Base-by-base conservation (phyloP, 2,888 invertebrate genomes). In the Dynastes tityus region DNA sequence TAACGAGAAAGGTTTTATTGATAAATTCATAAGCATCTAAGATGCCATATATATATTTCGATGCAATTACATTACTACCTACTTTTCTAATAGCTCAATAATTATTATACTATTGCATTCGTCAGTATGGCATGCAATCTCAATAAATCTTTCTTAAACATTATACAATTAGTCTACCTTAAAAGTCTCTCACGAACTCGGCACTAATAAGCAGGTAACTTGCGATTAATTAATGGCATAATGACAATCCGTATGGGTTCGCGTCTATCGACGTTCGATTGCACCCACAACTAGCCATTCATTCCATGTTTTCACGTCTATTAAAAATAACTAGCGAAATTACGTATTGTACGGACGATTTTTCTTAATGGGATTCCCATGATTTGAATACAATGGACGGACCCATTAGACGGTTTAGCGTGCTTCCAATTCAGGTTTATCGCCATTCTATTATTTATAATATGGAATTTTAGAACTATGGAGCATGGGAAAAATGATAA, bases 101-200 rank as follows among this genome's bases (percentile, higher is more conserved):
- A 58, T 58, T 58, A 58, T 58, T 58, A 58, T 58, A 27, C 29
- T 63, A 27, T 32, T 63, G 32, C 63, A 11, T 63, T 13, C 27
- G 63, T 63, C 63, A 63, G 27, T 63, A 63, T 9, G 63, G 63
- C 13, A n/a, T 55, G 55, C 22, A 58, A 63, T 63, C 63, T 32
- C 4, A 63, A 63, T 63, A 63, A 63, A 63, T 63, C 63, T n/a
- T 55, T 63, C 63, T 32, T 63, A 32, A 29, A 63, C n/a, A 49
- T 27, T 68, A 61, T 45, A 74, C 27, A 74, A 45, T 45, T 74
- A 61, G 61, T n/a, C 27, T 61, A 22, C 73, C 73, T 61, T 74
- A 74, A 61, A 61, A 74, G 73, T 45, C 61, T 61, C 73, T 74
- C 73, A 61, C 73, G 73, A 61, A 61, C 53, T 74, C 73, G n/a